Evolutionary conservation across 2,888 invertebrate genomes (phyloP), one percentile per base, ranked within the genome.

Genomic region (Trissoscelio sp.): DNA sequence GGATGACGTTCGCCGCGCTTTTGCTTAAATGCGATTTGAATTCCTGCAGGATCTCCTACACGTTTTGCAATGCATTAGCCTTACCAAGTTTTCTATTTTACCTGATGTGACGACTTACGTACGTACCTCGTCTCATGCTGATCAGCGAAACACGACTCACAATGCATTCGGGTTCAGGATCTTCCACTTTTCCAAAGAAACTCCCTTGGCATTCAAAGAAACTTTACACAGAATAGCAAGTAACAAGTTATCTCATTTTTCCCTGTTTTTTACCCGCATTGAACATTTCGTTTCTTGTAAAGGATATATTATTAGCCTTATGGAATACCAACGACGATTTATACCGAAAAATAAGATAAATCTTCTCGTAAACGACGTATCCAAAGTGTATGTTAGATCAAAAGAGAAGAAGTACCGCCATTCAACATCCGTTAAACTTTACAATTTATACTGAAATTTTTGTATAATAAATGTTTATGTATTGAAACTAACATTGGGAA

Each of bases 1-100:
- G 69, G 80, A 79, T 82, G 83, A 83, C 84, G 82, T 81, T 86
- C 83, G 81, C 77, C 83, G 58, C 80, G 83, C 83, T 83, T 85
- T 85, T 84, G 81, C 84, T 83, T 84, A 83, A 83, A 85, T 85
- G 81, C 72, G 82, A 85, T 86, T 86, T 85, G 81, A 86, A 86
- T 86, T 82, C 79, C 81, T 77, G 55, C 46, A 53, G 75, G 58
- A 82, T 74, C 73, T 67, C 28, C 75, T 72, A 66, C 70, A 73
- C 67, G 75, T 77, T 81, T 81, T 78, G 77, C 81, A 81, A 81
- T 77, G 77, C 81, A 81, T 81, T 78, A 81, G 67, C 66, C 66
- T 60, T 42, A 67, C 70, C 44, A 81, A 81, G 77, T 81, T 81
- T 81, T 81, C 81, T 81, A 72, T 81, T 81, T 81, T 72, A 75